Percentiles rank a stretch among this genome's conserved stretches.
phyloP scores from a whole-genome alignment of 1,140 invertebrate genomes.

The Eupeodes corollae region DNA sequence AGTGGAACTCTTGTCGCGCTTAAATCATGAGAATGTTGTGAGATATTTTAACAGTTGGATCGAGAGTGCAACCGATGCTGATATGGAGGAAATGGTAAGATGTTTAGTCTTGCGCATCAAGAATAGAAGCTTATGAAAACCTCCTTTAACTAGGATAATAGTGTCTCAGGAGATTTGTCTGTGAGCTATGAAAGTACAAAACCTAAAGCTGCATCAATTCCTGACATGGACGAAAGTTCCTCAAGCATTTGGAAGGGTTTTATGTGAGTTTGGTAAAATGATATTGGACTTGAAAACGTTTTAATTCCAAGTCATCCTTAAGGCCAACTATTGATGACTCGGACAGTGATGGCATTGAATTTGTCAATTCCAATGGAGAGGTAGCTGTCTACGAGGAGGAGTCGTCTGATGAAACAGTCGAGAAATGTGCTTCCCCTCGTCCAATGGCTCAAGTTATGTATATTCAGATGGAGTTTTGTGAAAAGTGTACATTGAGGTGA shows the following conservation, averaged over 20 bases:
- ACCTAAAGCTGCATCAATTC: constrained; percentile 16
- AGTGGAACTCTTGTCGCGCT: constrained; percentile 83
- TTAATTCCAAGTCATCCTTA: not conserved
- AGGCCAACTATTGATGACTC: constrained; percentile 27
- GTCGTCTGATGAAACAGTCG: constrained; percentile 36
- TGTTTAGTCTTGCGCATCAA: too few relatives aligned
- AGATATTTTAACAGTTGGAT: constrained; percentile 97
- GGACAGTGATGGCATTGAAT: constrained; percentile 40
- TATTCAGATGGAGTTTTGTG: constrained; percentile 89
- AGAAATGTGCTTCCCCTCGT: constrained; percentile 17
- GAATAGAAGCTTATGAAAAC: too few relatives aligned
- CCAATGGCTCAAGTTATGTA: constrained; percentile 66
- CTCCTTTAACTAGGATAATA: constrained; percentile 18
- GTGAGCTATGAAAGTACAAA: constrained; percentile 24
- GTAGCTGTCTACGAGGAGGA: constrained; percentile 45
- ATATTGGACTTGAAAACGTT: too few relatives aligned
- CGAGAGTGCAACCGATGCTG: constrained; percentile 51
- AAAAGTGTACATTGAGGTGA: constrained; percentile 69
- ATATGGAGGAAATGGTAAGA: constrained; percentile 21
- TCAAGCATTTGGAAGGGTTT: constrained; percentile 32
- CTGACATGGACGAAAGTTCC: constrained; percentile 25
- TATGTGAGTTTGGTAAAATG: constrained; percentile 18
- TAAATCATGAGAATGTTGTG: constrained; percentile 98
- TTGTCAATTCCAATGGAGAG: constrained; percentile 35
- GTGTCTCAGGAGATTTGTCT: constrained; percentile 26